Base-by-base conservation (phyloP, 92 coral and sea anemone species). In the Phenganax marumi region DNA sequence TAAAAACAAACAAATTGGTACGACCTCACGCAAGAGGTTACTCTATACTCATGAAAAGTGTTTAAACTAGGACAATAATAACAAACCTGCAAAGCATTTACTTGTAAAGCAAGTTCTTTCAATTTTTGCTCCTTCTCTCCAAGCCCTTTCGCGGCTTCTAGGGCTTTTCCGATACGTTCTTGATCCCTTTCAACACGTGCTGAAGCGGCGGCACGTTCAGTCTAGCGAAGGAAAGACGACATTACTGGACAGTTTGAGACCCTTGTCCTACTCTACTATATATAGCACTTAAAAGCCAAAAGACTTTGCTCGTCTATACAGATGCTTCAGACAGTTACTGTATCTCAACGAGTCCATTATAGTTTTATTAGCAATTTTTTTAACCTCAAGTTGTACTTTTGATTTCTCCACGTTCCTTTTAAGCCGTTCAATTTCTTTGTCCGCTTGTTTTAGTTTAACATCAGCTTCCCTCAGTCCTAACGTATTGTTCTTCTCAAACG, bases 371-470 rank as follows among this genome's bases (percentile, higher is more conserved):
- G 43, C 43, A 33, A 33, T 33, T 5, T 33, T 39, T 47, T 56
- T n/a, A 22, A 93, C 97, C 97, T 93, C 90, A 11, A 88, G 90
- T 68, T 93, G 97, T 75, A 89, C 89, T 80, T 86, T 90, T 56
- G 90, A 80, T 76, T 90, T 90, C 43, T 92, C 91, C 62, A 93
- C 60, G 8, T 93, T 90, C 49, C 86, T 88, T 79, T 90, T 86
- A 16, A 95, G 93, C 33, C 89, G 75, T 43, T 86, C 93, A 12
- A 83, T 91, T 74, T 95, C 97, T 79, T 87, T 86, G 75, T 87
- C 91, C 1, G 93, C 91, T 14, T 90, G 88, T 26, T 81, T 85
- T 8, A 95, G 84, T 84, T 91, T 90, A 81, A 88, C 91, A 58
- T 88, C 91, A 57, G 97, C 86, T 50, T 95, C 97, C 49, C 90